These are phyloP conservation scores for Solenopsis fugax DNA, from an alignment of 1,140 invertebrate species.

Conservation along the genomic window DNA sequence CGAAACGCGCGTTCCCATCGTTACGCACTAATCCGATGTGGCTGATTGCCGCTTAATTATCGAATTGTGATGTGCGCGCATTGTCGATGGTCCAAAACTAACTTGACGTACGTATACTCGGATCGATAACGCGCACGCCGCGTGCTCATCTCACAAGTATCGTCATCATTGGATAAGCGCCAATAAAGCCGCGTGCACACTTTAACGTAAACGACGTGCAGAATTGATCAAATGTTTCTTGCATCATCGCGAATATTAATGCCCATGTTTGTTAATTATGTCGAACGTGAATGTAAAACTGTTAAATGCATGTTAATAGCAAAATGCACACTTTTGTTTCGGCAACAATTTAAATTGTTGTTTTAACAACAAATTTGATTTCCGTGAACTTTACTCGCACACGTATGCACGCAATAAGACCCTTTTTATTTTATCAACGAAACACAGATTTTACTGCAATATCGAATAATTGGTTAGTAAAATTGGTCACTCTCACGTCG, in stretches of 20 bases:
- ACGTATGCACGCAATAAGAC: background rate
- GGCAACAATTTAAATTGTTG: background rate
- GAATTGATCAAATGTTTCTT: slow-evolving; percentile 5
- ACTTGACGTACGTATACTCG: slow-evolving; percentile 20
- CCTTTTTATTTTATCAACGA: slow-evolving; percentile 30
- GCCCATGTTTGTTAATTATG: background rate
- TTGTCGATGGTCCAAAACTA: slow-evolving; percentile 52
- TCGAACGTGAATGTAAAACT: background rate
- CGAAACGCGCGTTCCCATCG: slow-evolving; percentile 18
- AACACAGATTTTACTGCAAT: background rate
- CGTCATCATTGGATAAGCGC: background rate
- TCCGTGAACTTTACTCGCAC: slow-evolving; percentile 6
- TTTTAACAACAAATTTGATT: slow-evolving; percentile 23
- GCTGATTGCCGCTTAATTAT: slow-evolving; percentile 61
- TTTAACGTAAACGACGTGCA: background rate
- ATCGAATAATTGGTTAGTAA: slow-evolving; percentile 25
- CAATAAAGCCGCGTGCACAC: background rate
- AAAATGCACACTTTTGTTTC: slow-evolving; percentile 3
- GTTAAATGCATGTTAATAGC: background rate
- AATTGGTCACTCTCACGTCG: slow-evolving; percentile 23
- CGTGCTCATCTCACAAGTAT: slow-evolving; percentile 40
- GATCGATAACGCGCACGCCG: slow-evolving; percentile 27
- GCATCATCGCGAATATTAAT: background rate
- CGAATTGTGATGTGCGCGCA: slow-evolving; percentile 52
- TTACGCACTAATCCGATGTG: slow-evolving; percentile 53